Base-by-base conservation (phyloP, 2,888 invertebrate genomes). In the Drosophila bunnanda region DNA sequence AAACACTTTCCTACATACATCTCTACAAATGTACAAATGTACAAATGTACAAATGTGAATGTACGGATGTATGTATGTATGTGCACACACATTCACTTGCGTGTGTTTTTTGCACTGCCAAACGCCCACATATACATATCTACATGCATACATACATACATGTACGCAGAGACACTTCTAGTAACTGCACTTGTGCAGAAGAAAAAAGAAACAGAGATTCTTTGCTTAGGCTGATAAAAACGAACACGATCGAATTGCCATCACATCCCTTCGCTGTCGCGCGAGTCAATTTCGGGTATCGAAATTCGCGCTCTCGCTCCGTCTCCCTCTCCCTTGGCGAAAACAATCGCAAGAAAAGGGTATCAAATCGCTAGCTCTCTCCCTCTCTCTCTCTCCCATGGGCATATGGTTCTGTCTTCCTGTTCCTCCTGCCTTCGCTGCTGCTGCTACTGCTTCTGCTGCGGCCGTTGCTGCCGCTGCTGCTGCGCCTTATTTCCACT, bases 401-500 rank as follows among this genome's bases (percentile, higher is more conserved):
- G 66, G 55, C 65, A 34, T 41, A 38, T 46, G 48, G 34, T 65
- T 65, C 46, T 41, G 48, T 48, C 62, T 76, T 73, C 77, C 72
- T 62, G 58, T 73, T 71, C 58, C 78, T 71, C 70, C 76, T 77
- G 75, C 61, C 44, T 62, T 53, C 50, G 48, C 30, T 20, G 48
- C 30, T 17, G 17, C 48, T 6, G 28, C 46, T 17, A 0, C 44
- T 25, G 61, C 46, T 69, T 73, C 44, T 25, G 61, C 46, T 69
- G 74, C 84, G 87, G 87, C 82, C 65, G 43, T 71, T 73, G 60
- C 15, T 54, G 34, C 12, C 41, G 34, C 48, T 39, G 62, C 46
- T 70, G 84, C 87, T 82, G 82, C 82, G 87, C 82, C 84, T 80
- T 87, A 86, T 86, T 87, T 82, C 80, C 69, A 74, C 72, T 78